Evolutionary conservation across 2,888 invertebrate genomes (phyloP).

Genomic region (Nymphalis polychloros): DNA sequence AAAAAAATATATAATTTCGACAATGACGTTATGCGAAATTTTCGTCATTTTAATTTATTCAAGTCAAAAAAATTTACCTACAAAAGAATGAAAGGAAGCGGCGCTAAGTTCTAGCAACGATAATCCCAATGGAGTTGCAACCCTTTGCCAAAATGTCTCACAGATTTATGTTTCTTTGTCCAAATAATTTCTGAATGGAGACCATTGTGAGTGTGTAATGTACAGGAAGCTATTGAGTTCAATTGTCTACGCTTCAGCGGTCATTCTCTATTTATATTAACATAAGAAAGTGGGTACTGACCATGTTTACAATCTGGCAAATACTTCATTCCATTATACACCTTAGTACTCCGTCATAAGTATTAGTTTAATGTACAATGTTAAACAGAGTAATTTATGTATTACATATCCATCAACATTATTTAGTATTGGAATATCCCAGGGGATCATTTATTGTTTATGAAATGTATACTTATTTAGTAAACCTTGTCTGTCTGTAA

Average conservation of each 20-base stretch:
- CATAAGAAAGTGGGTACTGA: conserved; percentile 48
- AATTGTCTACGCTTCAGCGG: conserved; percentile 65
- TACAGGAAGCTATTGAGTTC: conserved; percentile 69
- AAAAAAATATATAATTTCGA: background rate
- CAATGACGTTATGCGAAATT: background rate
- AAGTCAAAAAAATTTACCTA: background rate
- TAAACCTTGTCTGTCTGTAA: background rate
- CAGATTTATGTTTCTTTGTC: conserved; percentile 51
- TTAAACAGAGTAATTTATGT: conserved; percentile 2
- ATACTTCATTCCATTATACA: conserved; percentile 17
- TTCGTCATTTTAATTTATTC: conserved; percentile 3
- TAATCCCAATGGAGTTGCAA: conserved; percentile 69
- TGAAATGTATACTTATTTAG: background rate
- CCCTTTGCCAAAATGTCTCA: conserved; percentile 51
- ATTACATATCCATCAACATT: conserved; percentile 7
- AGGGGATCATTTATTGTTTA: background rate
- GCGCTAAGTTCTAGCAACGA: conserved; percentile 66
- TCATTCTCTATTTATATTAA: conserved; percentile 53
- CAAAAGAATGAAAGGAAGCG: conserved; percentile 44
- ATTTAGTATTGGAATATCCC: conserved; percentile 5
- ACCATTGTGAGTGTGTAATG: conserved; percentile 64
- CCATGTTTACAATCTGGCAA: conserved; percentile 32
- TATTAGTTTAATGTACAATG: background rate
- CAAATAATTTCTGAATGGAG: conserved; percentile 60
- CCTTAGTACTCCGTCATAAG: background rate